These are phyloP conservation scores for Heterodera filipjevi DNA, from an alignment of 2,888 invertebrate genomes.

Conservation along the genomic window DNA sequence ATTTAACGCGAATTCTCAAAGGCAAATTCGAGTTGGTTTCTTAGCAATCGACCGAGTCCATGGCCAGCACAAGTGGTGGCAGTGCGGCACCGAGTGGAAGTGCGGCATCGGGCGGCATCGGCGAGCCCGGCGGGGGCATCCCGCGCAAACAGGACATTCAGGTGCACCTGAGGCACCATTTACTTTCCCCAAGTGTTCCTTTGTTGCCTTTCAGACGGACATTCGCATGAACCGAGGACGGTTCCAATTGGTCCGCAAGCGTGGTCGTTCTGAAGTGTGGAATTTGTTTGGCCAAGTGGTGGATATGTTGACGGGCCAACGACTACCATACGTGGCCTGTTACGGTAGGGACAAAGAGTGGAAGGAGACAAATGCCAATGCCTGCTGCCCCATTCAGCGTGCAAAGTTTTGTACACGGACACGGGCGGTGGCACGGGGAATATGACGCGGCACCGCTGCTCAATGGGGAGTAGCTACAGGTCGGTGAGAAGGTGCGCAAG, in stretches of 20 bases:
- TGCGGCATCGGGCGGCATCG: slow-evolving; percentile 10
- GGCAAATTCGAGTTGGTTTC: background rate
- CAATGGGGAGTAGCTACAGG: slow-evolving; percentile 43
- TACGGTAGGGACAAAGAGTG: slow-evolving; percentile 34
- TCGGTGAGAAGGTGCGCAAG: slow-evolving; percentile 26
- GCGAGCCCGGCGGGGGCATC: slow-evolving; percentile 33
- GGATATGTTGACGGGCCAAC: slow-evolving; percentile 54
- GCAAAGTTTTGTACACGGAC: slow-evolving; percentile 64
- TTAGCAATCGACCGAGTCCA: slow-evolving; percentile 48
- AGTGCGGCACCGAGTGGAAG: slow-evolving; percentile 17
- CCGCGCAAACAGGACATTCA: slow-evolving; percentile 48
- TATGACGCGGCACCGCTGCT: slow-evolving; percentile 63
- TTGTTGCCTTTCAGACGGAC: slow-evolving; percentile 40
- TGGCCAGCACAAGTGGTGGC: slow-evolving; percentile 45
- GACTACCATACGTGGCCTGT: slow-evolving; percentile 63
- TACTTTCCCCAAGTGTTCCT: background rate
- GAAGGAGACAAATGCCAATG: background rate
- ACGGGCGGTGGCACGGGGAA: slow-evolving; percentile 63
- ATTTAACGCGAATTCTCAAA: background rate
- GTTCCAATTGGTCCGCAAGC: slow-evolving; percentile 56
- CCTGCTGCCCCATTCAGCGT: slow-evolving; percentile 42
- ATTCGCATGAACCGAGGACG: slow-evolving; percentile 50
- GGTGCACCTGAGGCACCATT: background rate
- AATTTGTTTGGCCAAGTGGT: slow-evolving; percentile 64
- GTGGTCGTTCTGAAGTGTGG: slow-evolving; percentile 63